Conservation (phyloP, 2,797 vertebrate species). For the Loris lydekkerianus region DNA sequence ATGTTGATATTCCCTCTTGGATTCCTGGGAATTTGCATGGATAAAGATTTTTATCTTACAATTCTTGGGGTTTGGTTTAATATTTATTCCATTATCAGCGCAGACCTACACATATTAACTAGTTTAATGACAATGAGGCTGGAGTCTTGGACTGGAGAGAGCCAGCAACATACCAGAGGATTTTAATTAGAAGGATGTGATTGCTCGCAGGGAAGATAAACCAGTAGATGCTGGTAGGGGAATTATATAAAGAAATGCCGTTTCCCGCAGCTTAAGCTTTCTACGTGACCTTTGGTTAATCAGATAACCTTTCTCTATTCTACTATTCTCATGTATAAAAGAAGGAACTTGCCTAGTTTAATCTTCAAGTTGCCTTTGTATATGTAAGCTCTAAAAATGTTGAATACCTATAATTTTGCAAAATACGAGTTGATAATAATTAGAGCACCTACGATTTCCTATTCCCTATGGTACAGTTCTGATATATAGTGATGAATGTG, state of each 20-base stretch:
- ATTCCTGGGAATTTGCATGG: constrained; percentile 62
- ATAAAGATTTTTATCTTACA: constrained; percentile 68
- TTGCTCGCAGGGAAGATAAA: background rate
- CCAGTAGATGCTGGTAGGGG: background rate
- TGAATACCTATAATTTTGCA: background rate
- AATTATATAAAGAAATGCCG: constrained; percentile 51
- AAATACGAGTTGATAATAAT: constrained; percentile 30
- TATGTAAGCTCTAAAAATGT: constrained; percentile 19
- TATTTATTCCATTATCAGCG: constrained; percentile 68
- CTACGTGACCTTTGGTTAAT: background rate
- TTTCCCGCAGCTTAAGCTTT: background rate
- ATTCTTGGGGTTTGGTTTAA: constrained; percentile 54
- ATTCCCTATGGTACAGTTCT: background rate
- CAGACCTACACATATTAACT: constrained; percentile 57
- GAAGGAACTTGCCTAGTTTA: background rate
- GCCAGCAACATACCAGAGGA: background rate
- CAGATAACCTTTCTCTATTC: constrained; percentile 38
- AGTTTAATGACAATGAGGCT: constrained; percentile 71
- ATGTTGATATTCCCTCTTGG: constrained; percentile 46
- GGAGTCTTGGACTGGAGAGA: constrained; percentile 29
- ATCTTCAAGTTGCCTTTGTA: background rate
- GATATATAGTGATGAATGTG: background rate
- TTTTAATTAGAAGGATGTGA: constrained; percentile 68
- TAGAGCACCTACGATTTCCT: background rate
- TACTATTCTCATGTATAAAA: constrained; percentile 16